These are phyloP conservation scores for Archilochus colubris DNA, from an alignment of 2,113 vertebrate genomes.

Conservation along the genomic window DNA sequence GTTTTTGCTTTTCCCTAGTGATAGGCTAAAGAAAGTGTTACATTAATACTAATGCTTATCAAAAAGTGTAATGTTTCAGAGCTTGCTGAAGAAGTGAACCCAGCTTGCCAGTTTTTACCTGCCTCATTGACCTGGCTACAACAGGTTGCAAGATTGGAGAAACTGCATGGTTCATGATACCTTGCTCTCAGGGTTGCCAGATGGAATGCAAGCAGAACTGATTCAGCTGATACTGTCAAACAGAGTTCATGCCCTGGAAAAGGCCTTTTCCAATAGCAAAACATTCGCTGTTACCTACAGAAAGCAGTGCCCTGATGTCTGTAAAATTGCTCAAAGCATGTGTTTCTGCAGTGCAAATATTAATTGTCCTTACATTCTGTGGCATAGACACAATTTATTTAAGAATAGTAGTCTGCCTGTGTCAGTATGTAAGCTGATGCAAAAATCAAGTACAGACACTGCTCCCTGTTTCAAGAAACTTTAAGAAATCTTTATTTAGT, in stretches of 20 bases:
- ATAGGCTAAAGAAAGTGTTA: neutral
- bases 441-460: neutral
- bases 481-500: neutral
- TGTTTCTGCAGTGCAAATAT: neutral
- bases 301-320: neutral
- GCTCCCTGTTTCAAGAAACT: neutral
- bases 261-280: neutral
- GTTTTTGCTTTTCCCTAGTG: neutral
- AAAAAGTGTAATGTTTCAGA: neutral
- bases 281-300: neutral
- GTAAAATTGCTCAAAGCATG: neutral
- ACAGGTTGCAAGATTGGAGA: neutral
- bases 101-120: neutral
- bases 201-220: neutral
- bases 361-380: neutral
- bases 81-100: neutral
- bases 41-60: neutral
- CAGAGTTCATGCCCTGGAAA: neutral
- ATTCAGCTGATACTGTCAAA: neutral
- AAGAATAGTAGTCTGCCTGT: neutral
- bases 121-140: neutral
- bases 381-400: neutral
- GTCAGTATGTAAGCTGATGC: neutral
- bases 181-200: neutral
- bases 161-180: neutral